Evolutionary conservation across 2,797 vertebrate genomes (phyloP), one percentile per base, ranked within the genome.

Genomic region (Xiphophorus birchmanni): DNA sequence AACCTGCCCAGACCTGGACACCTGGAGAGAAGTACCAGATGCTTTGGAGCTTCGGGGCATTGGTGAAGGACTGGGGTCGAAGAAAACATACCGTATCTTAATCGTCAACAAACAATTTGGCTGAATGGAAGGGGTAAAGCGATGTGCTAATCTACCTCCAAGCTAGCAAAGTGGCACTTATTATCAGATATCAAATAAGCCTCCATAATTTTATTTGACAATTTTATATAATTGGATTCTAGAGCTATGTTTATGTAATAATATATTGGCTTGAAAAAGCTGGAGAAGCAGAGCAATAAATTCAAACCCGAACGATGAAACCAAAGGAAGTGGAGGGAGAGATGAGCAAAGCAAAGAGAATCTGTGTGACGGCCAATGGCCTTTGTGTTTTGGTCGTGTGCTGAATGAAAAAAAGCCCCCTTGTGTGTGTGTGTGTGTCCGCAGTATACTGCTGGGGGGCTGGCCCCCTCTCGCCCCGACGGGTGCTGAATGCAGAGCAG

Each of bases 401-500:
- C 86, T 76, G 94, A 95, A 95, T 95, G 87, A 92, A 90, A 93
- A 95, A 78, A 87, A 92, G 83, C 73, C 69, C 75, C 52, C 18
- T 77, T 77, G 60, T 76, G 84, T 75, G 56, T n/a, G 11, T 2
- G 48, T 2, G 50, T 23, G n/a, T 58, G 56, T 91, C 90, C 89
- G 90, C 92, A 91, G 91, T 83, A 73, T 80, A 80, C 83, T 54
- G 84, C 89, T 88, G 84, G 83, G 87, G 76, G 91, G 84, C 84
- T 76, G 74, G 81, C 87, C 86, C 86, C 86, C 83, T 85, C 88
- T 82, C 74, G 69, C 81, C 84, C 84, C 77, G 71, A 87, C 88
- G 91, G 89, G 78, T 88, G 88, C 88, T 93, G 93, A 93, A 94
- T 95, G 93, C 92, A 94, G 91, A 95, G 90, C 91, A 94, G 89